Conservation (phyloP, 2,797 vertebrate species). For the Agapornis canus region DNA sequence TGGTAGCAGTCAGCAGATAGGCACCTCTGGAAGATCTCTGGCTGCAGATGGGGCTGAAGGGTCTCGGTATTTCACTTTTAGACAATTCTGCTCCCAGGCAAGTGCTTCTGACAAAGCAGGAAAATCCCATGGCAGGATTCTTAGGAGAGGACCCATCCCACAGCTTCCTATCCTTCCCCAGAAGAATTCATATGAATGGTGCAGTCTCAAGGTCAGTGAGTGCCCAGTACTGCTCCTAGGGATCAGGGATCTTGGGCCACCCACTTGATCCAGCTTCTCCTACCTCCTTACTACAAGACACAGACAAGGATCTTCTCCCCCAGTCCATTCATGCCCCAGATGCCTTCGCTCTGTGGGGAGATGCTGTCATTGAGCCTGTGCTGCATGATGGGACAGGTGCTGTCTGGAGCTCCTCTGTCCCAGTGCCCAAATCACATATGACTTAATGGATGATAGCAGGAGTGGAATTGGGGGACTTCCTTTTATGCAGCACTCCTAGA, state of each 20-base stretch:
- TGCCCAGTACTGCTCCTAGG: not conserved
- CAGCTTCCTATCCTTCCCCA: not conserved
- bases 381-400: fast-evolving
- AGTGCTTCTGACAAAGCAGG: not conserved
- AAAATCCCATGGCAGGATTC: not conserved
- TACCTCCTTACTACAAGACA: not conserved
- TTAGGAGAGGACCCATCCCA: not conserved
- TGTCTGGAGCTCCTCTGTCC: fast-evolving
- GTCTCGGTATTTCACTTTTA: fast-evolving
- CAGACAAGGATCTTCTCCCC: fast-evolving
- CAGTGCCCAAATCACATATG: fast-evolving
- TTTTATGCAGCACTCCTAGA: not conserved
- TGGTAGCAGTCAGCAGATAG: not conserved
- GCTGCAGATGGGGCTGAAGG: not conserved
- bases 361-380: not conserved
- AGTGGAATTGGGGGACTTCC: not conserved
- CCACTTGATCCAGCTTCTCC: fast-evolving
- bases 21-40: not conserved
- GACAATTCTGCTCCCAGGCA: not conserved
- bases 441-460: not conserved
- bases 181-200: fast-evolving
- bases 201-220: not conserved
- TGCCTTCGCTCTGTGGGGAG: not conserved
- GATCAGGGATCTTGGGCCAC: not conserved
- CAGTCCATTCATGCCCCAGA: not conserved